Evolutionary conservation across 1,140 invertebrate genomes (phyloP), one percentile per base, ranked within the genome.

Genomic region (Leptopilina clavipes): DNA sequence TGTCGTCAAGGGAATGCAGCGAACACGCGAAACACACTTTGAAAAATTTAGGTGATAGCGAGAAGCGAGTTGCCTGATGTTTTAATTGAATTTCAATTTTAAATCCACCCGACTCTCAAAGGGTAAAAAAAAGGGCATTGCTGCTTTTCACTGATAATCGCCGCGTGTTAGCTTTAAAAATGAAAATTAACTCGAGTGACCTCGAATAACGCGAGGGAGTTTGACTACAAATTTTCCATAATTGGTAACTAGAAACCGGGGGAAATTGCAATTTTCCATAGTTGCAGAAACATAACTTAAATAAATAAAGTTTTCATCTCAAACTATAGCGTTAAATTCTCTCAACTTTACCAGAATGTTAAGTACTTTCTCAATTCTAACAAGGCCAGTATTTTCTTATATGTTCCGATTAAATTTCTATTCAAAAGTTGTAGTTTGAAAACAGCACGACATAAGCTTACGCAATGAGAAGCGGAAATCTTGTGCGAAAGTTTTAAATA

Each of bases 41-140:
- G 59, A 65, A 65, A 65, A 65, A 65, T 65, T 65, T 22, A 65
- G 14, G 22, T 31, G 59, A 65, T 65, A 65, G 31, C 59, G 59
- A 65, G 59, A n/a, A 65, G 59, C 25, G 22, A 31, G 22, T 19
- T 22, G 12, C 17, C 59, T 65, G 59, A 65, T 65, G 59, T 65
- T 22, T 65, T 65, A 31, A 65, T 65, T 65, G 59, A 65, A 65
- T 65, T 65, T 65, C 59, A 65, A 65, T 65, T 65, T 65, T 65
- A 31, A 31, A 65, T 65, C 25, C 12, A 12, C 22, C 6, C 56
- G 56, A 22, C 59, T 31, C 6, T 31, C 22, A 7, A 31, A 22
- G 59, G 14, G 59, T 12, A 65, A 40, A 40, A 9, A 40, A 40
- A 65, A 65, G n/a, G 3, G 14, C 31, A 14, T 65, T 65, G 22